These are phyloP conservation scores for Sula dactylatra DNA, from an alignment of 2,113 vertebrate species.

Conservation along the genomic window DNA sequence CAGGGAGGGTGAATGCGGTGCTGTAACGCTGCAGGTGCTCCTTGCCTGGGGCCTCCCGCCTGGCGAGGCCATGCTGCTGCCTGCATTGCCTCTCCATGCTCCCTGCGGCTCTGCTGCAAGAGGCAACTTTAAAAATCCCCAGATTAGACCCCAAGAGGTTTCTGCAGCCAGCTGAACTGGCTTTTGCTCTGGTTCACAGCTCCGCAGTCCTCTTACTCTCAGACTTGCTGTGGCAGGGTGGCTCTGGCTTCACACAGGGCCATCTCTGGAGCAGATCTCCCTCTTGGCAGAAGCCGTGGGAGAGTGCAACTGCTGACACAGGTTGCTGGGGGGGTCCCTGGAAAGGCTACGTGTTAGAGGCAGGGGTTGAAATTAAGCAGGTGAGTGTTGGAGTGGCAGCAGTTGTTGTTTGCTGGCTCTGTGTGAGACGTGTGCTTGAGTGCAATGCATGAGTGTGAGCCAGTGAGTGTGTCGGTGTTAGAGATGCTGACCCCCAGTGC, in stretches of 20 bases:
- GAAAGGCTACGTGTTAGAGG: background rate
- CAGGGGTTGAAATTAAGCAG: background rate
- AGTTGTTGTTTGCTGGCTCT: background rate
- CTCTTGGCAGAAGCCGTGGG: background rate
- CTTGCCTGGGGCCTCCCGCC: background rate
- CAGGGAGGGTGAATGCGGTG: background rate
- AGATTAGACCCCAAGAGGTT: background rate
- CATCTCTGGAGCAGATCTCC: background rate
- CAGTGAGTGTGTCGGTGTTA: background rate
- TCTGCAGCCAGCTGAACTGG: background rate
- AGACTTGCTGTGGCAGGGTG: background rate
- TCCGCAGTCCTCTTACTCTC: background rate
- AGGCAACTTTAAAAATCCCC: background rate
- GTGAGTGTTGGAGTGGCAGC: background rate
- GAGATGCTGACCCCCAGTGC: background rate
- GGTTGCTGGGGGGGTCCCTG: background rate
- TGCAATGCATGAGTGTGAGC: background rate
- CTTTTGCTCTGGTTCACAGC: conserved; percentile 37
- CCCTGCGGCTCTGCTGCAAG: background rate
- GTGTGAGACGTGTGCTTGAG: background rate
- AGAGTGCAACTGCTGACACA: background rate
- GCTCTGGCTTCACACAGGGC: background rate
- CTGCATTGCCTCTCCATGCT: background rate
- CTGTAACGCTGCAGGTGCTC: conserved; percentile 14
- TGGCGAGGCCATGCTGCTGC: background rate